phyloP scores from a whole-genome alignment of 2,888 invertebrate genomes.

The Meghimatium bilineatum region DNA sequence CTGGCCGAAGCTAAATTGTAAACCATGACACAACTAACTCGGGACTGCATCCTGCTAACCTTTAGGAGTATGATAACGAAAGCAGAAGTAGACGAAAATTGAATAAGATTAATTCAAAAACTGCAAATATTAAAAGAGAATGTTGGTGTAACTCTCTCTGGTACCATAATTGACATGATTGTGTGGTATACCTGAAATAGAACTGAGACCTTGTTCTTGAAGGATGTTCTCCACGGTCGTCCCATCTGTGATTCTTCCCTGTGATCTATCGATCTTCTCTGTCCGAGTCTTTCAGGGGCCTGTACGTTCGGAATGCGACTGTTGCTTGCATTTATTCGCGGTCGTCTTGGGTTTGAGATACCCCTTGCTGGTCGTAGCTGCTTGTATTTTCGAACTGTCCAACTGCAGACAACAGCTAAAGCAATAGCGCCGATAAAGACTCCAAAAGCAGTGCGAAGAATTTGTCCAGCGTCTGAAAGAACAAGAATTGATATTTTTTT shows the following conservation, averaged over 20 bases:
- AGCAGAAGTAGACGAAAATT: too few relatives aligned
- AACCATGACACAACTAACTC: too few relatives aligned
- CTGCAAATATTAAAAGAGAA: too few relatives aligned
- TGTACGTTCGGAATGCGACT: not conserved
- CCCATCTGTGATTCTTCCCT: not conserved
- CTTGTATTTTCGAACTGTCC: conserved; percentile 34
- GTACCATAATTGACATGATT: too few relatives aligned
- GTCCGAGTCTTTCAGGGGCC: not conserved
- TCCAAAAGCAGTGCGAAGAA: conserved; percentile 39
- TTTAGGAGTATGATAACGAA: too few relatives aligned
- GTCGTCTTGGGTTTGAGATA: not conserved
- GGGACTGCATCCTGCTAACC: too few relatives aligned
- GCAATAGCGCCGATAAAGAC: conserved; percentile 34
- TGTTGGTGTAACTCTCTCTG: too few relatives aligned
- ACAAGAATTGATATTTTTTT: not conserved
- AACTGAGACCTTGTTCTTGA: conserved; percentile 17
- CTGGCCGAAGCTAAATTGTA: too few relatives aligned
- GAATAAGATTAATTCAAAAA: too few relatives aligned
- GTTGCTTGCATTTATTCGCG: not conserved
- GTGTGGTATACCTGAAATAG: conserved; percentile 28
- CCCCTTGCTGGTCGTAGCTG: not conserved
- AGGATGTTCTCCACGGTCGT: not conserved
- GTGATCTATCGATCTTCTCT: not conserved
- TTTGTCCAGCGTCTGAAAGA: conserved; percentile 31
- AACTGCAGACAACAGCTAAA: conserved; percentile 32